Base-by-base conservation (phyloP, 2,797 vertebrate species). In the Gobionotothen gibberifrons region DNA sequence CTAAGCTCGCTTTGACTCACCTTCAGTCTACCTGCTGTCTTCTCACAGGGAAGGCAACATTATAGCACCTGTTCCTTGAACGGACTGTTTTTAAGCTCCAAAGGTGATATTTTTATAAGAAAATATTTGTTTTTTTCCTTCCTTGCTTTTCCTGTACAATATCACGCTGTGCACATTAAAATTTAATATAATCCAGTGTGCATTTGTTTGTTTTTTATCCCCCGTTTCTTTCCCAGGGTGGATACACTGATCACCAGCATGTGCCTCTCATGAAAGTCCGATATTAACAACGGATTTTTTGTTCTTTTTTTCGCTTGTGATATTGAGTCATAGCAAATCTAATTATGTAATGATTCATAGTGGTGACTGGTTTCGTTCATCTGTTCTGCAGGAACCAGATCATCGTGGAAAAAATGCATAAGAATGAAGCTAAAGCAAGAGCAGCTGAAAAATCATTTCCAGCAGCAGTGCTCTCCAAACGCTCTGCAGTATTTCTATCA, bases 101-200 rank as follows among this genome's bases (percentile, higher is more conserved):
- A 91, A 91, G 85, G 85, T 86, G 76, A 86, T 87, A 81, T 91
- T 91, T 51, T 89, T 86, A 85, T 89, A 89, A 88, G 67, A 91
- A 77, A 76, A 54, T 85, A 79, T 83, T 36, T 36, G 75, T 17
- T 63, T 72, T 80, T 68, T 79, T 40, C 65, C 82, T 90, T 89
- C 64, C 63, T 88, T 90, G 91, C 92, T 94, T 93, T 88, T 86
- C 92, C 80, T 94, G 92, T 94, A 92, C 75, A 84, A 89, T 89
- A 90, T 90, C 91, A 94, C 85, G 92, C 93, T 86, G 88, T 93
- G 93, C 93, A 95, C 94, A 95, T 93, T 95, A 95, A 95, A 92
- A 87, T 84, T 81, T 87, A 86, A 90, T 91, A 74, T 87, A 88
- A 93, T 82, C 90, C 74, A 60, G 59, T 83, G 69, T 65, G 29